phyloP scores from a whole-genome alignment of 2,113 vertebrate genomes.

The Thymallus thymallus region DNA sequence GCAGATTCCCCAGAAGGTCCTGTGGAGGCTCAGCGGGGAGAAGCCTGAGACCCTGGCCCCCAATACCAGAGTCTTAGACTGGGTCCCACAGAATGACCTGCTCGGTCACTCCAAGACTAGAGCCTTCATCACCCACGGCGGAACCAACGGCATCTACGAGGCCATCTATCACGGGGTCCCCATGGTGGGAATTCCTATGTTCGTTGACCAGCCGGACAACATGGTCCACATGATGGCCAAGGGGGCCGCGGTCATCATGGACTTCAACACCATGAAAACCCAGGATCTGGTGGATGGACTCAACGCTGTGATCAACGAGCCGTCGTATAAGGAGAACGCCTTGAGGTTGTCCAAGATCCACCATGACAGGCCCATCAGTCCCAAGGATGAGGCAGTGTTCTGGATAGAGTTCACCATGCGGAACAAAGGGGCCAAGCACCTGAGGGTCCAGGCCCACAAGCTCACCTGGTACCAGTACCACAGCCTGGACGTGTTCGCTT shows the following conservation, averaged over 20 bases:
- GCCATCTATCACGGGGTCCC: no score
- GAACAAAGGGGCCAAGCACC: constrained; percentile 85
- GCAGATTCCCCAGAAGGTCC: constrained; percentile 82
- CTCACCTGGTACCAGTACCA: constrained; percentile 90
- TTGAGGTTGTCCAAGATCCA: constrained; percentile 81
- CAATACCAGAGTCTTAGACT: no score
- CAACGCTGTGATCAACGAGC: constrained; percentile 75
- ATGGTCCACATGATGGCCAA: constrained; percentile 80
- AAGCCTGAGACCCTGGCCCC: no score
- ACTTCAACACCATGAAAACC: constrained; percentile 70
- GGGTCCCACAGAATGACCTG: no score
- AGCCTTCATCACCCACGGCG: constrained; percentile 90
- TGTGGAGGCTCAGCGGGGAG: no score
- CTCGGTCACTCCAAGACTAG: constrained; percentile 82
- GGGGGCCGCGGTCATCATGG: constrained; percentile 74
- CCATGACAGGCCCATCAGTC: constrained; percentile 80
- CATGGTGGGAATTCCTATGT: constrained; percentile 73
- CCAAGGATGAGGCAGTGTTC: constrained; percentile 83
- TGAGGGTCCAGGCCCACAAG: constrained; percentile 80
- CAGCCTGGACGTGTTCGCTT: constrained; percentile 80
- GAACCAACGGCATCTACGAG: constrained; percentile 32
- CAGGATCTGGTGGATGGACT: constrained; percentile 78
- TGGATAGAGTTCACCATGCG: constrained; percentile 92
- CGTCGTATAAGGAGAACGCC: constrained; percentile 84
- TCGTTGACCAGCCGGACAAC: constrained; percentile 86